Evolutionary conservation across 1,140 invertebrate genomes (phyloP).

Genomic region (Acromyrmex charruanus): DNA sequence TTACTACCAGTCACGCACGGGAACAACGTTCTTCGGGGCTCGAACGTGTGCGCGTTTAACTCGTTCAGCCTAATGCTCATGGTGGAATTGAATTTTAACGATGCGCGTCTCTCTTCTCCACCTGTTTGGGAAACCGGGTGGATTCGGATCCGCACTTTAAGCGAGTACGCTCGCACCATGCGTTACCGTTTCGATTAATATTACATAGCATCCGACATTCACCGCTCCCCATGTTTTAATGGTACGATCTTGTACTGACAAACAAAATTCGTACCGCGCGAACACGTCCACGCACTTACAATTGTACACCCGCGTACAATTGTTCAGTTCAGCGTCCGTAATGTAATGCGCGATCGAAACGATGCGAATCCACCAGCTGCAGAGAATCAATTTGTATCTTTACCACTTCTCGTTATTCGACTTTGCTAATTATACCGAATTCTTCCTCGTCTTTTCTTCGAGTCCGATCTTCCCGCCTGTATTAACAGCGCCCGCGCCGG

Average conservation of each 20-base stretch:
- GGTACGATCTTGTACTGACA: not conserved
- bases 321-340: not conserved
- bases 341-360: not conserved
- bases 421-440: not conserved
- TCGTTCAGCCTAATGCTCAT: constrained; percentile 41
- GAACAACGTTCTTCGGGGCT: constrained; percentile 51
- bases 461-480: not conserved
- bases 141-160: constrained; percentile 22
- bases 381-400: not conserved
- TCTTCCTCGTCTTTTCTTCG: not conserved
- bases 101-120: constrained; percentile 17
- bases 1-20: constrained; percentile 55
- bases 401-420: not conserved
- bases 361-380: not conserved
- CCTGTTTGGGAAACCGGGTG: constrained; percentile 19
- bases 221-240: constrained; percentile 25
- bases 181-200: constrained; percentile 50
- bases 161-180: not conserved
- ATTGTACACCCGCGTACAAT: not conserved
- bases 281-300: not conserved
- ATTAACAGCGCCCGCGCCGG: not conserved
- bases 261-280: constrained; percentile 6
- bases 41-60: constrained; percentile 56
- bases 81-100: constrained; percentile 56
- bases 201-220: not conserved